phyloP scores from a whole-genome alignment of 2,797 vertebrate species.

The Leptatherina wallacei region DNA sequence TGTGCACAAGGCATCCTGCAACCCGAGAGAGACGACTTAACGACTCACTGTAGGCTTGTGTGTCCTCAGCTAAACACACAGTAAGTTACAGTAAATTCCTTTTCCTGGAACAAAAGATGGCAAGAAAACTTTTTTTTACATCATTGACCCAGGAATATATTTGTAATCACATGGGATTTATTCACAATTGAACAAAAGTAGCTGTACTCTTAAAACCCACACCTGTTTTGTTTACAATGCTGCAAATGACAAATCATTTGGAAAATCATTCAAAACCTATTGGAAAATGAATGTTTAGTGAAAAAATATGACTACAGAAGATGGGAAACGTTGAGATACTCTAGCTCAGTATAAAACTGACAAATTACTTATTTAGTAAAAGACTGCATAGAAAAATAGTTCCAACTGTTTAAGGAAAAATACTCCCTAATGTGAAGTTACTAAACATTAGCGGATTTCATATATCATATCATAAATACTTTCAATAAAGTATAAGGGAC shows the following conservation, averaged over 20 bases:
- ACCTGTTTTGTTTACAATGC: neutral
- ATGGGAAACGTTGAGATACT: neutral
- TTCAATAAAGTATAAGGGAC: neutral
- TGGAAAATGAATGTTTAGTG: neutral
- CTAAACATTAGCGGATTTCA: neutral
- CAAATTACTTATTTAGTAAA: neutral
- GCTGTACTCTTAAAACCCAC: neutral
- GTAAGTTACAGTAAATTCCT: conserved; percentile 22
- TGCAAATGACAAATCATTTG: neutral
- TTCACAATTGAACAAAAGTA: neutral
- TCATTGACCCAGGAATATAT: conserved; percentile 3
- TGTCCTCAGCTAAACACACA: conserved; percentile 40
- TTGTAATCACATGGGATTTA: conserved; percentile 11
- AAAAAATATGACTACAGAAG: neutral
- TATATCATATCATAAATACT: neutral
- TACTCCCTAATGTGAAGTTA: neutral
- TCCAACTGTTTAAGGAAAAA: neutral
- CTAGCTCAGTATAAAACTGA: neutral
- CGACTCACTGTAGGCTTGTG: conserved; percentile 42
- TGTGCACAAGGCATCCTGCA: conserved; percentile 84
- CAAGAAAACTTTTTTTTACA: conserved; percentile 17
- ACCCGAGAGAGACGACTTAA: conserved; percentile 52
- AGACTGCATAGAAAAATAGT: neutral
- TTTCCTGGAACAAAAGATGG: conserved; percentile 14
- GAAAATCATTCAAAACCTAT: neutral